Evolutionary conservation across 1,140 invertebrate species (phyloP).

Genomic region (Steinernema feltiae): DNA sequence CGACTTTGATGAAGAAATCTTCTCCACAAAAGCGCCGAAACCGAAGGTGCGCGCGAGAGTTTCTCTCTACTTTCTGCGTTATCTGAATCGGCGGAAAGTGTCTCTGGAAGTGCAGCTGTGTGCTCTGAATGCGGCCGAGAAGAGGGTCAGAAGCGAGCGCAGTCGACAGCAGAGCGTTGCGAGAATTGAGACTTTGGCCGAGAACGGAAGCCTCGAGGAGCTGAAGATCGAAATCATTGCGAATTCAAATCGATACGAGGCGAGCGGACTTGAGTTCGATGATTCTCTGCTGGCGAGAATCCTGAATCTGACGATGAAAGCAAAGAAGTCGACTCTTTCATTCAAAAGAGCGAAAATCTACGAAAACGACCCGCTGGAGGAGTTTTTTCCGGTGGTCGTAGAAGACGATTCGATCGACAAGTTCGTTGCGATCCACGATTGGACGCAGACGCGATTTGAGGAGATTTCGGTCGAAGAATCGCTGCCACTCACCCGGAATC

Average conservation of each 20-base stretch:
- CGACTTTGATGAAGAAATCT: too few species aligned
- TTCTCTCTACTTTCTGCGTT: too few species aligned
- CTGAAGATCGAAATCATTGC: background rate
- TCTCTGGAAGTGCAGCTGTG: background rate
- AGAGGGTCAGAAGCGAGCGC: background rate
- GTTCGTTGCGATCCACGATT: background rate
- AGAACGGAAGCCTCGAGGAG: background rate
- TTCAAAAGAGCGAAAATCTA: background rate
- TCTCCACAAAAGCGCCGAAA: too few species aligned
- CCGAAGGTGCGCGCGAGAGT: too few species aligned
- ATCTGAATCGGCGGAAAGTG: too few species aligned
- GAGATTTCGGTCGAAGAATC: background rate
- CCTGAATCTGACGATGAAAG: background rate
- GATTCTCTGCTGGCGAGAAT: background rate
- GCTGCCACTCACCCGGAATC: too few species aligned
- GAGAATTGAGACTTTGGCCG: background rate
- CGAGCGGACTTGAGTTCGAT: background rate
- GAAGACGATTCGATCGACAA: background rate
- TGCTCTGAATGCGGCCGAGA: background rate
- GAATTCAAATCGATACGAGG: background rate
- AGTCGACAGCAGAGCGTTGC: background rate
- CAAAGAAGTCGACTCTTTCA: background rate
- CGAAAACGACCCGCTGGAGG: background rate
- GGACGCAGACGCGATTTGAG: background rate
- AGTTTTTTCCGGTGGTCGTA: background rate